Conservation (phyloP, 2,797 vertebrate genomes). For the Chelonia mydas region DNA sequence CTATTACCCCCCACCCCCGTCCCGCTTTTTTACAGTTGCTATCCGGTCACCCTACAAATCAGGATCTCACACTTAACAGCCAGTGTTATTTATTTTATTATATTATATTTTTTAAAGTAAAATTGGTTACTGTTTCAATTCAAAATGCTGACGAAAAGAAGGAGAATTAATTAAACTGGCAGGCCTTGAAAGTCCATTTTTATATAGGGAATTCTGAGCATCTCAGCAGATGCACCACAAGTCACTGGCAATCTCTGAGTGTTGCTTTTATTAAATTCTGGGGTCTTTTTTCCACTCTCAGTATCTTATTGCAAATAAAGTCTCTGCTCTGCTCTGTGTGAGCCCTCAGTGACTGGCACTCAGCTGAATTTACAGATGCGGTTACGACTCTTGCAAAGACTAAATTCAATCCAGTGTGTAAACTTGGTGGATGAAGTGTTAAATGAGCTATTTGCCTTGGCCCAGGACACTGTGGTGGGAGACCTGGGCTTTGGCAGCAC, state of each 20-base stretch:
- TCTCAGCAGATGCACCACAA: slow-evolving; percentile 58
- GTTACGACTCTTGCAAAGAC: slow-evolving; percentile 38
- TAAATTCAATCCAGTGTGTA: slow-evolving; percentile 59
- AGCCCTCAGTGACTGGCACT: slow-evolving; percentile 55
- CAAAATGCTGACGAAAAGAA: slow-evolving; percentile 30
- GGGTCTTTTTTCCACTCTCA: slow-evolving; percentile 66
- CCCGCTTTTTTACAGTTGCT: no score
- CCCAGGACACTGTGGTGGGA: background rate
- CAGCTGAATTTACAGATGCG: slow-evolving; percentile 56
- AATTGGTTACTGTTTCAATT: slow-evolving; percentile 53
- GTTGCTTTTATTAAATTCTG: slow-evolving; percentile 71
- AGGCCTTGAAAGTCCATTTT: slow-evolving; percentile 56
- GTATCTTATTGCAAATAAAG: slow-evolving; percentile 73
- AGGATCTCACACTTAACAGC: slow-evolving; percentile 28
- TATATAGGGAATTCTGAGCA: slow-evolving; percentile 59
- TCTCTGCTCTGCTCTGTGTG: slow-evolving; percentile 48
- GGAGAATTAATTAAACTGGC: slow-evolving; percentile 55
- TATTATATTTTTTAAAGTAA: background rate
- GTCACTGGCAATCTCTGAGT: slow-evolving; percentile 56
- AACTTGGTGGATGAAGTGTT: slow-evolving; percentile 59
- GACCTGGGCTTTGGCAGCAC: slow-evolving; percentile 26
- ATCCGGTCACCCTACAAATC: slow-evolving; percentile 1
- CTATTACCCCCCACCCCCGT: no score
- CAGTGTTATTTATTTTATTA: background rate
- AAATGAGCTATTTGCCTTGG: slow-evolving; percentile 72